phyloP scores from a whole-genome alignment of 2,113 vertebrate species.

The Barnardius zonarius region DNA sequence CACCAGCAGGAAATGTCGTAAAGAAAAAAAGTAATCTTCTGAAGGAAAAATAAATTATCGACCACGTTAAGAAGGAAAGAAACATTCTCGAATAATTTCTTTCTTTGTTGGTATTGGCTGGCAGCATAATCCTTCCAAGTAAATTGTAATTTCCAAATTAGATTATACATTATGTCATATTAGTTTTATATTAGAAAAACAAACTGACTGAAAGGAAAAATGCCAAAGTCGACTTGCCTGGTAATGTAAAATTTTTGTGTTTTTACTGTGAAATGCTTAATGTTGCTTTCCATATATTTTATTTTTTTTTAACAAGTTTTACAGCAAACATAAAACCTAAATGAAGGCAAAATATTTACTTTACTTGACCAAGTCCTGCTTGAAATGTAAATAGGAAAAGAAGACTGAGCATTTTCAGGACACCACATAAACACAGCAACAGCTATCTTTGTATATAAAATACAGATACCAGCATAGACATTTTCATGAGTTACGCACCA shows the following conservation, averaged over 20 bases:
- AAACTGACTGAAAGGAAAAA: slow-evolving; percentile 75
- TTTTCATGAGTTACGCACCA: not conserved
- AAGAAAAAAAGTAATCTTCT: slow-evolving; percentile 77
- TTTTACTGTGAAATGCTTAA: slow-evolving; percentile 62
- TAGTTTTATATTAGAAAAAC: slow-evolving; percentile 79
- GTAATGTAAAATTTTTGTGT: slow-evolving; percentile 54
- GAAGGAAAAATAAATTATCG: slow-evolving; percentile 79
- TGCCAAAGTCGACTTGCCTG: slow-evolving; percentile 65
- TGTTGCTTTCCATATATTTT: not conserved
- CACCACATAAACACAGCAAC: slow-evolving; percentile 17
- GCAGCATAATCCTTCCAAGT: slow-evolving; percentile 75
- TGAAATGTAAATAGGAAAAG: slow-evolving; percentile 14
- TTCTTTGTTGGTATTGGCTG: slow-evolving; percentile 77
- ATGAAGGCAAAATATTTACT: slow-evolving; percentile 56
- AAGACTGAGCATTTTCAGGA: not conserved
- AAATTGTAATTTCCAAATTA: slow-evolving; percentile 81
- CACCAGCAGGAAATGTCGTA: slow-evolving; percentile 73
- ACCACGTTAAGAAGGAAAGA: slow-evolving; percentile 72
- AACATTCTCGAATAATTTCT: slow-evolving; percentile 72
- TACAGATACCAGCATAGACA: not conserved
- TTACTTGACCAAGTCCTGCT: slow-evolving; percentile 14
- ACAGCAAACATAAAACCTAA: slow-evolving; percentile 62
- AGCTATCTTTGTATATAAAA: slow-evolving; percentile 35
- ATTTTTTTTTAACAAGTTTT: slow-evolving; percentile 21
- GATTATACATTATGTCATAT: slow-evolving; percentile 81